Evolutionary conservation across 1,140 invertebrate genomes (phyloP), one percentile per base, ranked within the genome.

Genomic region (Lordiphosa clarofinis): DNA sequence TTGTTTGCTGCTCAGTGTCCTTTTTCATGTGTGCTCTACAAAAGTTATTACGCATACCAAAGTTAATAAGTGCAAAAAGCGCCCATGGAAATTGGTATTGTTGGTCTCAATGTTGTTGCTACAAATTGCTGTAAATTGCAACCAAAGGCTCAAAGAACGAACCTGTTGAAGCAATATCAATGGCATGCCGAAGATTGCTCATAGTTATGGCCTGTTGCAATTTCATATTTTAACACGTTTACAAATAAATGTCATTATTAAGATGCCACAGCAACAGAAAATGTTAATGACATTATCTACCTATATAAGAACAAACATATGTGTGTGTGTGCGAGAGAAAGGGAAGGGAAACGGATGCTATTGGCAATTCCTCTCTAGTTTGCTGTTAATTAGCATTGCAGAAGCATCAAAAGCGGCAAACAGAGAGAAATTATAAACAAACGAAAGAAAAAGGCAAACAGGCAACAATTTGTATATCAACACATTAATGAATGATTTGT

Each of bases 391-490:
- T 71, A 70, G 67, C 54, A 59, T 60, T 60, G 21, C 63, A 47
- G 15, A 35, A 52, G 33, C 33, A 56, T 38, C 40, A 56, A 48
- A 38, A 48, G 43, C 55, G 31, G 35, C 55, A 56, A 56, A 12
- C 43, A 69, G 52, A 60, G 50, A 54, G 42, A 59, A 65, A 59
- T 65, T 65, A 49, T 65, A 59, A 59, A 65, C 56, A 65, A 59
- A 42, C 49, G 42, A 31, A 31, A 31, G 19, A 19, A 42, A 46
- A 33, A 39, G 11, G 13, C 15, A 21, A 57, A 53, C 35, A 47
- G 55, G 53, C 42, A 69, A 56, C 68, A 66, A 78, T 72, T 78
- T 78, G 73, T 78, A 66, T 78, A 78, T 78, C 73, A 78, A 78
- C 73, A 78, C 73, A 78, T 78, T 78, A 72, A 60, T 73, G 73